Conservation (phyloP, 2,113 vertebrate genomes). For the Antennarius striatus region DNA sequence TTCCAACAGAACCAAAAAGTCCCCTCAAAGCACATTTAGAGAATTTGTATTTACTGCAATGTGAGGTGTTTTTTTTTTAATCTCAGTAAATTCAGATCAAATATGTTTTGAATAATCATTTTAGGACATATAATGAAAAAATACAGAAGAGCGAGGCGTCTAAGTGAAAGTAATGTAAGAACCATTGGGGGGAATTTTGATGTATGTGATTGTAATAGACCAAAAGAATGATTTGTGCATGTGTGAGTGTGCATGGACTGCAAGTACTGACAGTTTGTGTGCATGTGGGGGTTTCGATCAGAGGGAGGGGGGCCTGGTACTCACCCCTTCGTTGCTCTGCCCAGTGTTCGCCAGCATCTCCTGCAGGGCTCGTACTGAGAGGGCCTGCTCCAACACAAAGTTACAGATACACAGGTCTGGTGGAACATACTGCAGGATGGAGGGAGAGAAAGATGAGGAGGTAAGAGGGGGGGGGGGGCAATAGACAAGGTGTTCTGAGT, state of each 20-base stretch:
- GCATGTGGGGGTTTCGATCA: neutral
- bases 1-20: neutral
- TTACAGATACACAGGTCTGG: conserved; percentile 95
- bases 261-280: neutral
- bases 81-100: too few relatives aligned
- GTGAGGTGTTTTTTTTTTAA: too few relatives aligned
- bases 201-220: too few relatives aligned
- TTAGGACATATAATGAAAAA: too few relatives aligned
- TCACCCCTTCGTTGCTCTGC: conserved; percentile 90
- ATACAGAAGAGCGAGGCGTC: too few relatives aligned
- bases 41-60: conserved; percentile 7
- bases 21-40: conserved; percentile 3
- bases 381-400: conserved; percentile 95
- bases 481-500: neutral
- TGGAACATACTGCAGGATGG: conserved; percentile 86
- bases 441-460: neutral
- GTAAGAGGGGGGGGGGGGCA: neutral
- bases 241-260: too few relatives aligned
- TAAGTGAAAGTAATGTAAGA: too few relatives aligned
- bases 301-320: conserved; percentile 44
- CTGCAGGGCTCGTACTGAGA: conserved; percentile 95
- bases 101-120: too few relatives aligned
- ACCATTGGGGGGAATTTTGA: too few relatives aligned
- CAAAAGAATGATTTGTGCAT: too few relatives aligned
- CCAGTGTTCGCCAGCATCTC: conserved; percentile 95